Evolutionary conservation across 2,888 invertebrate genomes (phyloP).

Genomic region (Xestia xanthographa): DNA sequence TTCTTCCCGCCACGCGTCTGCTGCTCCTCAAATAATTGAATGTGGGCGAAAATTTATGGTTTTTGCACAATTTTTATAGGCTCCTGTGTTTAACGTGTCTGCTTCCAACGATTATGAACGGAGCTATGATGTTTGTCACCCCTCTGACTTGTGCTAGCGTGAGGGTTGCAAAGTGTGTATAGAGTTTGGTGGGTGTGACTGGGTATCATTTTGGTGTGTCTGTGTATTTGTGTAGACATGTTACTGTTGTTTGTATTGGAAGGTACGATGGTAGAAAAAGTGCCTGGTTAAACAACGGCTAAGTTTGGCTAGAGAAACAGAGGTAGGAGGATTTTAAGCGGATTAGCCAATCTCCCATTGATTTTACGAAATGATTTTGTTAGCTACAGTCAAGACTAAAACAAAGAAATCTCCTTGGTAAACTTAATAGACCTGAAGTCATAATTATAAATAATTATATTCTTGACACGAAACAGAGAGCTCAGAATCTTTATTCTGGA

Average conservation of each 20-base stretch:
- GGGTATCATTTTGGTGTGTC: slow-evolving; percentile 45
- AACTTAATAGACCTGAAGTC: background rate
- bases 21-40: slow-evolving; percentile 79
- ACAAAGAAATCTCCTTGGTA: too few relatives aligned
- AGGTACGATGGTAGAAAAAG: too few relatives aligned
- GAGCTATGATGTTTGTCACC: slow-evolving; percentile 82
- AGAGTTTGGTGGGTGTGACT: slow-evolving; percentile 53
- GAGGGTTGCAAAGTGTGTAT: slow-evolving; percentile 58
- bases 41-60: slow-evolving; percentile 85
- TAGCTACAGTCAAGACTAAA: background rate
- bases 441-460: background rate
- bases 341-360: background rate
- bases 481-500: background rate
- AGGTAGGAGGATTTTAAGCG: background rate
- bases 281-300: background rate
- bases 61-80: slow-evolving; percentile 87
- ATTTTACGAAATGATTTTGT: background rate
- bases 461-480: background rate
- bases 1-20: slow-evolving; percentile 54
- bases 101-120: slow-evolving; percentile 84
- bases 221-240: background rate
- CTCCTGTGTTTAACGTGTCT: slow-evolving; percentile 87
- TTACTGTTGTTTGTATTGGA: background rate
- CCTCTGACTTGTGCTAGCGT: slow-evolving; percentile 70
- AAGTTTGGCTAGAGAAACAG: background rate